Evolutionary conservation across 2,113 vertebrate species (phyloP), one percentile per base, ranked within the genome.

Genomic region (Monarcha castaneiventris): DNA sequence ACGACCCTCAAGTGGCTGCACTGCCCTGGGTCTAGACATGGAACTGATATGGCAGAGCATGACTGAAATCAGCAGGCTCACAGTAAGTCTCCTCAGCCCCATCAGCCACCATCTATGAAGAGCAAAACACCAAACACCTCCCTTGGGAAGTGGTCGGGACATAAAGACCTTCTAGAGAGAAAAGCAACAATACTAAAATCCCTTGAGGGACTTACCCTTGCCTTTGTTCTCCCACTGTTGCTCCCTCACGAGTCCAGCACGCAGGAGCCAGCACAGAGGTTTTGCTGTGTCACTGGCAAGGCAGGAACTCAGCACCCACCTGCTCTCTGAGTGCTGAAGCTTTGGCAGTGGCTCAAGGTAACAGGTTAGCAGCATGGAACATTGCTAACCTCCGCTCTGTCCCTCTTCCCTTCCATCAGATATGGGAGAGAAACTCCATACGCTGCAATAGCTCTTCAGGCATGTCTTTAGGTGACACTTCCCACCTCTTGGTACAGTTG

Each of bases 401-500:
- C 29, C 54, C 59, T 10, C 10, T 30, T 78, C 35, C 33, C 41
- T 48, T 44, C 75, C 18, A 23, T 12, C 17, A 51, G 16, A 30
- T 32, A 61, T 0, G 0, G 32, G 12, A 74, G 18, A 25, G 9
- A 33, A 69, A 41, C n/a, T 19, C 9, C 3, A 55, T 6, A 30
- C 7, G 25, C 4, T 23, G 11, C 3, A 33, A 44, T 0, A 75
- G 58, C 41, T 69, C 49, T 44, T 64, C 41, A 35, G 63, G 25
- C 7, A 20, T 2, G 19, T 27, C 43, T 48, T 61, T 3, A 75
- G 66, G 52, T 7, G 39, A 27, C 23, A 56, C 41, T 64, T 68
- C 7, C 39, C 54, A 55, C 20, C 61, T 54, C 30, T 17, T 21
- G 44, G 22, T n/a, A 30, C 10, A 30, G 35, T 55, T n/a, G 22